Evolutionary conservation across 1,140 invertebrate species (phyloP).

Genomic region (Meloidogyne hapla): DNA sequence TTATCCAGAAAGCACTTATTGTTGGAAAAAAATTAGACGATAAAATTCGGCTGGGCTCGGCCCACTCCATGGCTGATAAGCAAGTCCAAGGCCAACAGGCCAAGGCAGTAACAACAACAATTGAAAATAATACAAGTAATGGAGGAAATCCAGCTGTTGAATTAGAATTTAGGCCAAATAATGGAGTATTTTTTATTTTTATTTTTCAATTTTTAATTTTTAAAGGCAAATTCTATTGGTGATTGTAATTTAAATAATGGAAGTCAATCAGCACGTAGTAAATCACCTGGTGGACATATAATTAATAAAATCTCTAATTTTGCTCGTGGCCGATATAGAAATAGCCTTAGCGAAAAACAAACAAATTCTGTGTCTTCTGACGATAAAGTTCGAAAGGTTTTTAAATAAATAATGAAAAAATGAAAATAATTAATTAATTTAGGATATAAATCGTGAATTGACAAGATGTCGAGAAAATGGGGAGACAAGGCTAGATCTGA

Average conservation of each 20-base stretch:
- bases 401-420: neutral
- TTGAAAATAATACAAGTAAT: constrained; percentile 12
- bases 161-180: constrained; percentile 26
- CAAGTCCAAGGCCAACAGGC: constrained; percentile 1
- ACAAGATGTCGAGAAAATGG: constrained; percentile 85
- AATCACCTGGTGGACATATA: constrained; percentile 57
- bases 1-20: constrained; percentile 15
- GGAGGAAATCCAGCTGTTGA: constrained; percentile 10
- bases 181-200: neutral
- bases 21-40: constrained; percentile 26
- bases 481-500: constrained; percentile 83
- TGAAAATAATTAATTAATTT: constrained; percentile 36
- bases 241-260: constrained; percentile 13
- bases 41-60: constrained; percentile 18
- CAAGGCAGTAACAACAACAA: neutral
- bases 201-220: neutral
- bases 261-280: constrained; percentile 37
- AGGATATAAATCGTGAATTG: constrained; percentile 91
- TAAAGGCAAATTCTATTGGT: constrained; percentile 12
- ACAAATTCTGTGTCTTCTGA: constrained; percentile 40
- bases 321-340: constrained; percentile 57
- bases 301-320: constrained; percentile 60
- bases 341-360: constrained; percentile 52
- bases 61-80: constrained; percentile 23
- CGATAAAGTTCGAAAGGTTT: constrained; percentile 46